Evolutionary conservation across 2,797 vertebrate species (phyloP).

Genomic region (Dermochelys coriacea): DNA sequence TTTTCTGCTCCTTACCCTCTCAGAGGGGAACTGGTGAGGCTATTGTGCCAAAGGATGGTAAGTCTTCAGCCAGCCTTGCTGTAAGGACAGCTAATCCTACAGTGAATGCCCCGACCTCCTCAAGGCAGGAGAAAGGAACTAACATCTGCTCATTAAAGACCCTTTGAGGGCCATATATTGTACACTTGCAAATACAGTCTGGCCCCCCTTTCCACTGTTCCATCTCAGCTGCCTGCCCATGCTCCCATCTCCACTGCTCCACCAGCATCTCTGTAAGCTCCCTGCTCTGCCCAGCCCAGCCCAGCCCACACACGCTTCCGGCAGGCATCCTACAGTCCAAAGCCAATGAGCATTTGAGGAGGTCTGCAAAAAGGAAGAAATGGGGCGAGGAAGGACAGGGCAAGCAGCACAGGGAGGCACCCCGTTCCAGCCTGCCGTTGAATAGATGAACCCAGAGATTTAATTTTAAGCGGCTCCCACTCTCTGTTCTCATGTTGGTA

Average conservation of each 20-base stretch:
- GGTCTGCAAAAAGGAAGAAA: background rate
- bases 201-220: background rate
- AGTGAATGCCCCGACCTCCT: too few relatives aligned
- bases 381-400: background rate
- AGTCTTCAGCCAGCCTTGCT: rapidly evolving
- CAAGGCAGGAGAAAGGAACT: background rate
- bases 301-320: background rate
- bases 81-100: background rate
- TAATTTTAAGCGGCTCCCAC: background rate
- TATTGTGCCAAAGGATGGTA: rapidly evolving
- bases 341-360: background rate
- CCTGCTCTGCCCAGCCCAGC: too few relatives aligned
- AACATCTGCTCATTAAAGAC: background rate
- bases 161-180: background rate
- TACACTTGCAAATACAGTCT: background rate
- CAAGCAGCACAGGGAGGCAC: background rate
- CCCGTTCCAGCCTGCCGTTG: background rate
- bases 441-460: background rate
- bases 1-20: background rate
- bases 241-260: background rate
- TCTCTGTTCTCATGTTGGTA: background rate
- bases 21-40: rapidly evolving
- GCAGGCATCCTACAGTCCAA: background rate
- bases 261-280: background rate
- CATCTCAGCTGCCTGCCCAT: background rate